Evolutionary conservation across 2,797 vertebrate genomes (phyloP).

Genomic region (Lepus oiostolus): DNA sequence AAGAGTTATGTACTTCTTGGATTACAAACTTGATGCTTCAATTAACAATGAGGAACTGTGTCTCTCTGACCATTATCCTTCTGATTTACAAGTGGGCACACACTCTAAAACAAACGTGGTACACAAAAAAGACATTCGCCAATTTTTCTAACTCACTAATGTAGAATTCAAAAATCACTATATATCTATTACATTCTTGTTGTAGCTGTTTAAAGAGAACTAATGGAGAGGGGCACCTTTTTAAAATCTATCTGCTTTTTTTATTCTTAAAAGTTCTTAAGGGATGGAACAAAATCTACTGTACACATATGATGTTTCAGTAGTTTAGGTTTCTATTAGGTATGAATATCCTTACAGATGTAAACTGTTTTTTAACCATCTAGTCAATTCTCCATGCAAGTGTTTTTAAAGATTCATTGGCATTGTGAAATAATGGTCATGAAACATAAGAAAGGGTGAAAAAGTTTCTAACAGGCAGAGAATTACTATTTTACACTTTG

Average conservation of each 20-base stretch:
- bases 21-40: not conserved
- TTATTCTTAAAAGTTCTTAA: not conserved
- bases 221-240: not conserved
- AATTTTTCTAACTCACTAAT: not conserved
- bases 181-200: not conserved
- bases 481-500: slow-evolving; percentile 40
- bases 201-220: slow-evolving; percentile 18
- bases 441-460: slow-evolving; percentile 50
- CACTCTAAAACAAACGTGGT: not conserved
- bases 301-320: not conserved
- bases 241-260: not conserved
- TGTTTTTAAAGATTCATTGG: slow-evolving; percentile 34
- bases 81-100: not conserved
- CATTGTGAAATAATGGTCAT: not conserved
- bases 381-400: not conserved
- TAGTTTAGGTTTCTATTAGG: not conserved
- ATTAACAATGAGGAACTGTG: slow-evolving; percentile 28
- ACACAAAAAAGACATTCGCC: not conserved
- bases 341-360: slow-evolving; percentile 40
- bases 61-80: slow-evolving; percentile 10
- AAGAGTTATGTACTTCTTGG: not conserved
- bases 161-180: not conserved
- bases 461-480: not conserved
- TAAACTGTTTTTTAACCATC: not conserved
- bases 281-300: not conserved